A percentile compares a stretch with the other conserved stretches of the same genome.
Evolutionary conservation across 2,888 invertebrate species (phyloP).

Genomic region (Campaea margaritaria): DNA sequence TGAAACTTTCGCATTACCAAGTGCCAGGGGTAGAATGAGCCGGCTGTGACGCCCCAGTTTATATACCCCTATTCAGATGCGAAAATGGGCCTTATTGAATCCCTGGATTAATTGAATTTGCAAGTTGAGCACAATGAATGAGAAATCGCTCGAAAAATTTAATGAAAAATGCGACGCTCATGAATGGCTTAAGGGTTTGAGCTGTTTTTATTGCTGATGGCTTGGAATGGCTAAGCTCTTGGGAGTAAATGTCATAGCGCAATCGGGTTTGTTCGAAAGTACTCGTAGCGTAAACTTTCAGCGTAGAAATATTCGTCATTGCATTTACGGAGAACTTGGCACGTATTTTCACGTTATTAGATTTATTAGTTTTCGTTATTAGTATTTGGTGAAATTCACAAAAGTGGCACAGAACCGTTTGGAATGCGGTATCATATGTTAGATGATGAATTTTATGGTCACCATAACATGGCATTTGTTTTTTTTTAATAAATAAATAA

Average conservation of each 20-base stretch:
- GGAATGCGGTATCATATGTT: no score
- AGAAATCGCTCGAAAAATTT: slow-evolving; percentile 48
- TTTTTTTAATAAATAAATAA: no score
- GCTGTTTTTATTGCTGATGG: slow-evolving; percentile 23
- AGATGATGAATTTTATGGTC: no score
- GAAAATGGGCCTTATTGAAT: slow-evolving; percentile 58
- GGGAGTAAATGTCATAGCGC: slow-evolving; percentile 7
- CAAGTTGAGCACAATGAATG: slow-evolving; percentile 55
- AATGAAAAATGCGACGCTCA: slow-evolving; percentile 38
- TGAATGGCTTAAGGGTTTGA: slow-evolving; percentile 9
- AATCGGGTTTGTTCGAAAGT: not conserved
- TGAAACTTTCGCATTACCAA: slow-evolving; percentile 58
- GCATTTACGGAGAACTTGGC: no score
- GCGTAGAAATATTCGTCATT: not conserved
- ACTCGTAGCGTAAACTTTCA: not conserved
- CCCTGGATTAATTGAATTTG: slow-evolving; percentile 69
- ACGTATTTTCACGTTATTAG: no score
- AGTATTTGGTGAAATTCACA: no score
- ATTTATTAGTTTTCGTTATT: no score
- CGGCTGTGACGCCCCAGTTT: slow-evolving; percentile 54
- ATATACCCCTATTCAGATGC: slow-evolving; percentile 58
- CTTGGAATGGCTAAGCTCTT: slow-evolving; percentile 12
- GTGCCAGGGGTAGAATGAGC: slow-evolving; percentile 51
- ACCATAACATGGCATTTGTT: no score
- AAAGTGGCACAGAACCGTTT: no score